These are phyloP conservation scores for Macrochelys suwanniensis DNA, from an alignment of 2,797 vertebrate species.

Conservation along the genomic window DNA sequence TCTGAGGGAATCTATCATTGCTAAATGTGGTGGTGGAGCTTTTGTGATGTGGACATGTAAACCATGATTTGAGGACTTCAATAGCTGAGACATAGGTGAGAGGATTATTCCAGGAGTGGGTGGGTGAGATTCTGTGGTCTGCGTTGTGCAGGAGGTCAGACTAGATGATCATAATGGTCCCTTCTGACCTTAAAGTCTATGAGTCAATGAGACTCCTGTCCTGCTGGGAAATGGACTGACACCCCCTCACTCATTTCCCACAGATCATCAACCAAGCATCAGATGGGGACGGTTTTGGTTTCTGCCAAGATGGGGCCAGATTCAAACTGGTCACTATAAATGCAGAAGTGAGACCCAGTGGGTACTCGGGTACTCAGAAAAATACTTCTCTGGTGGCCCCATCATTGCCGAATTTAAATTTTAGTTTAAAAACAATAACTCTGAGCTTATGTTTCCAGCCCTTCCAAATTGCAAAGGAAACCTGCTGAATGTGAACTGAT, in stretches of 20 bases:
- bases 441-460: neutral
- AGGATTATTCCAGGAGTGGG: too few species aligned
- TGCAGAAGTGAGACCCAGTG: fast-evolving
- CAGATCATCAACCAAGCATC: neutral
- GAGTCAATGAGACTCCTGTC: constrained; percentile 9
- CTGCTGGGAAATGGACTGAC: constrained; percentile 29
- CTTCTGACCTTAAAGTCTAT: too few species aligned
- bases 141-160: too few species aligned
- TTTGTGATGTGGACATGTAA: constrained; percentile 29
- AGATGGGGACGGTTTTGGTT: neutral
- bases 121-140: too few species aligned
- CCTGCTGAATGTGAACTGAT: neutral
- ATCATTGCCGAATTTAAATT: neutral
- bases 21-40: constrained; percentile 26
- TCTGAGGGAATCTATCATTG: constrained; percentile 40
- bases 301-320: neutral
- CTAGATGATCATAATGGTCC: too few species aligned
- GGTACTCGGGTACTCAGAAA: fast-evolving
- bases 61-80: too few species aligned
- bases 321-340: neutral
- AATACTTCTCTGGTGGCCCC: fast-evolving
- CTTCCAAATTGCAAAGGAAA: neutral
- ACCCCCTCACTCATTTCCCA: neutral
- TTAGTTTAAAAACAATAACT: neutral
- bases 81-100: too few species aligned